Conservation (phyloP, 2,113 vertebrate genomes). For the Ceyx melanurus region DNA sequence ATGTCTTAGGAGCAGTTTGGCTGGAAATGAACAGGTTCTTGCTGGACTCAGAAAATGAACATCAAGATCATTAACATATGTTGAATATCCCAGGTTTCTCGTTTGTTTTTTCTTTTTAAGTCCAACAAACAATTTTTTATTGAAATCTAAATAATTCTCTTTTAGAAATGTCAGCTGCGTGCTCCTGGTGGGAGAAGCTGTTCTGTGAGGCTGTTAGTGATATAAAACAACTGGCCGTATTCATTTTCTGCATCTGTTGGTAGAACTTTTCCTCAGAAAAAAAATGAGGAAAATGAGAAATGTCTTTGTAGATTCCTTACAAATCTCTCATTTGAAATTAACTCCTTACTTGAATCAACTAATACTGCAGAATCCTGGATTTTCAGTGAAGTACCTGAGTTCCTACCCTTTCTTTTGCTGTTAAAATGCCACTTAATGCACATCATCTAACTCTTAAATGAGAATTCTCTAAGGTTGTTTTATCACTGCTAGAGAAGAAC, state of each 20-base stretch:
- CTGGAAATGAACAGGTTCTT: background rate
- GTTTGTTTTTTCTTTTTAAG: background rate
- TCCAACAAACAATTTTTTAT: background rate
- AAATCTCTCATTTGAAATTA: background rate
- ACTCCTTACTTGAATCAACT: background rate
- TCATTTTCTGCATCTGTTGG: background rate
- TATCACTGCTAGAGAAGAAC: background rate
- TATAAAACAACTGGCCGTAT: background rate
- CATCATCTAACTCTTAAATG: background rate
- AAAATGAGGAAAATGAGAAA: background rate
- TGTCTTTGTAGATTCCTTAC: background rate
- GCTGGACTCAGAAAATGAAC: background rate
- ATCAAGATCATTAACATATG: background rate
- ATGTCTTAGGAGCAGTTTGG: rapidly evolving
- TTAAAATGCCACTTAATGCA: background rate
- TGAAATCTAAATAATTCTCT: background rate
- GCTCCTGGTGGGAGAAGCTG: background rate
- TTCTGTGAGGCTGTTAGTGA: background rate
- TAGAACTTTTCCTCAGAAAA: background rate
- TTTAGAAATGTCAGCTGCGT: background rate
- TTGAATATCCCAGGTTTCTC: background rate
- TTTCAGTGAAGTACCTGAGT: background rate
- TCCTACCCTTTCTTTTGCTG: background rate
- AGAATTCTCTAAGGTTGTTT: background rate
- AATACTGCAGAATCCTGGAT: too few relatives aligned